phyloP scores from a whole-genome alignment of 2,113 vertebrate genomes.

The Oreochromis tanganicae region DNA sequence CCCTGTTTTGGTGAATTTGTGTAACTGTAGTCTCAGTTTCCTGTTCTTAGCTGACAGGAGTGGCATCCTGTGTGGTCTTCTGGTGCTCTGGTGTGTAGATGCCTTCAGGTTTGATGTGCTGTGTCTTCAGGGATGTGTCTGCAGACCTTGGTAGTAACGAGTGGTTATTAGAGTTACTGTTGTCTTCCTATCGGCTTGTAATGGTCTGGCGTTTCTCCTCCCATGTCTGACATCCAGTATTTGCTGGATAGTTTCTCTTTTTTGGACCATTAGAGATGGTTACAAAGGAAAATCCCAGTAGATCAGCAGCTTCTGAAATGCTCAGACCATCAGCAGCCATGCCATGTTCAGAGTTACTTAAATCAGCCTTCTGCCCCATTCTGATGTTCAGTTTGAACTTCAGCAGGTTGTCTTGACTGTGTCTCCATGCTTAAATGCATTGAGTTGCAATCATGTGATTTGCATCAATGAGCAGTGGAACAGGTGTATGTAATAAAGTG shows the following conservation, averaged over 20 bases:
- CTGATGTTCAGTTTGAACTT: neutral
- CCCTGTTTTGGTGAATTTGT: neutral
- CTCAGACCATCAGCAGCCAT: neutral
- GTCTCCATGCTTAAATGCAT: neutral
- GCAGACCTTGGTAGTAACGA: neutral
- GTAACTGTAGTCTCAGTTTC: neutral
- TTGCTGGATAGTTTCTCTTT: neutral
- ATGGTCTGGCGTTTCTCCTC: neutral
- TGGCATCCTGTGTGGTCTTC: neutral
- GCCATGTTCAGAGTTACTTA: neutral
- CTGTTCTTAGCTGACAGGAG: neutral
- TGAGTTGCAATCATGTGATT: neutral
- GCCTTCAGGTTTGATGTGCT: neutral
- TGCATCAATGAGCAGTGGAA: neutral
- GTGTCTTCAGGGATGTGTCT: neutral
- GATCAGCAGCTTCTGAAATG: neutral
- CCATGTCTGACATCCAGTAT: neutral
- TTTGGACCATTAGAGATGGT: neutral
- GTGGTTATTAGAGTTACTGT: neutral
- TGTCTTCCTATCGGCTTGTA: neutral
- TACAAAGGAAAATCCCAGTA: neutral
- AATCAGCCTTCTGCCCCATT: neutral
- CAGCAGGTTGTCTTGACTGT: neutral
- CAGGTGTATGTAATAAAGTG: neutral
- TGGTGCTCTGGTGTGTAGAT: neutral